These are phyloP conservation scores for Acanthiza pusilla DNA, from an alignment of 2,797 vertebrate species.

Conservation along the genomic window DNA sequence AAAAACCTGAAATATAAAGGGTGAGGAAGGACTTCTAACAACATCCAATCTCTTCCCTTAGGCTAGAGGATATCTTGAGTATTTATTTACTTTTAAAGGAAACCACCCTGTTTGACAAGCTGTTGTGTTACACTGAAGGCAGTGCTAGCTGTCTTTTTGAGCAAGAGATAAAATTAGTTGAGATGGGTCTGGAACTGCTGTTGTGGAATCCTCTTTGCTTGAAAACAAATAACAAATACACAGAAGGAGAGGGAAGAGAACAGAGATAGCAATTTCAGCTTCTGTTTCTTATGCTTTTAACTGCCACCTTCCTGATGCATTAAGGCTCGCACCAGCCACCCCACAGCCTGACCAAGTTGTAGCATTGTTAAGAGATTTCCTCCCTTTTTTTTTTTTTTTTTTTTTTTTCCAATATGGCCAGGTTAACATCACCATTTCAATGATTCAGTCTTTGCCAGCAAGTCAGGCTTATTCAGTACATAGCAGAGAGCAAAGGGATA, in stretches of 20 bases:
- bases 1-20: not conserved
- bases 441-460: not conserved
- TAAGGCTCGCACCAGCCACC: not conserved
- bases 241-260: conserved; percentile 49
- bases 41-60: not conserved
- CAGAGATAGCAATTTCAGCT: not conserved
- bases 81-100: conserved; percentile 61
- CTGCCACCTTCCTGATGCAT: not conserved
- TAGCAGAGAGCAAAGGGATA: not conserved
- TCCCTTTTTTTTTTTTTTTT: not conserved
- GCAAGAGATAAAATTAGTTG: conserved; percentile 59
- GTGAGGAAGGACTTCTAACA: not conserved
- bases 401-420: no score
- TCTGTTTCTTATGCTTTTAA: conserved; percentile 7
- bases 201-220: conserved; percentile 41
- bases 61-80: conserved; percentile 30
- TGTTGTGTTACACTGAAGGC: conserved; percentile 62
- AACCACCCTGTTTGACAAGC: conserved; percentile 58
- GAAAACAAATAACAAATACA: conserved; percentile 57
- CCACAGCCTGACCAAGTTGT: not conserved
- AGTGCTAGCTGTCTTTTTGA: conserved; percentile 42
- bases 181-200: conserved; percentile 38
- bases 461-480: not conserved
- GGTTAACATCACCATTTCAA: not conserved
- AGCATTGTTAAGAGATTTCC: not conserved